phyloP scores from a whole-genome alignment of 2,797 vertebrate genomes.

The Ceryle rudis region DNA sequence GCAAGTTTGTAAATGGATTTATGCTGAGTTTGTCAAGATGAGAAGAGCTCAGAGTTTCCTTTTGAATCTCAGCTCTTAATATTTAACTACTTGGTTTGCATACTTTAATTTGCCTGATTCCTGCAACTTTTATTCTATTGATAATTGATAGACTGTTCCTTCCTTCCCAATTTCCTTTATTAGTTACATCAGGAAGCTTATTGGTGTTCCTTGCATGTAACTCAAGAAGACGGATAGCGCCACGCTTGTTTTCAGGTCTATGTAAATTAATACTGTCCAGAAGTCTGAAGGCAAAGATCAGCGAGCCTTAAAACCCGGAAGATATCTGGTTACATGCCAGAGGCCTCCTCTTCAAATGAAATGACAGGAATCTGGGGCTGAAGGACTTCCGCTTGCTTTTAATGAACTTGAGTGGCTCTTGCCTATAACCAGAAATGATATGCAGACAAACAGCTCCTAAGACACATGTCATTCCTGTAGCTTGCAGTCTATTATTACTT shows the following conservation, averaged over 20 bases:
- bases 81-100: not conserved
- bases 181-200: conserved; percentile 79
- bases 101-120: conserved; percentile 62
- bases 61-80: conserved; percentile 10
- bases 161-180: conserved; percentile 80
- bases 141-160: conserved; percentile 79
- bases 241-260: conserved; percentile 64
- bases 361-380: conserved; percentile 61
- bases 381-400: conserved; percentile 61
- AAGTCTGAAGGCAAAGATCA: conserved; percentile 72
- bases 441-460: conserved; percentile 30
- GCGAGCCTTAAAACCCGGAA: conserved; percentile 60
- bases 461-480: not conserved
- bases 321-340: conserved; percentile 73
- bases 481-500: not conserved
- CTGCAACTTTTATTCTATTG: conserved; percentile 63
- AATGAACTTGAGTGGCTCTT: conserved; percentile 61
- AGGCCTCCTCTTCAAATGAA: conserved; percentile 69
- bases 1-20: not conserved
- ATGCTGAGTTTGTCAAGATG: not conserved
- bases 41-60: not conserved
- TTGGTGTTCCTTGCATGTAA: conserved; percentile 75
- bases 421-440: conserved; percentile 50
- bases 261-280: conserved; percentile 78
- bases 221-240: conserved; percentile 61